phyloP scores from a whole-genome alignment of 2,113 vertebrate genomes.

The Mesocricetus auratus region DNA sequence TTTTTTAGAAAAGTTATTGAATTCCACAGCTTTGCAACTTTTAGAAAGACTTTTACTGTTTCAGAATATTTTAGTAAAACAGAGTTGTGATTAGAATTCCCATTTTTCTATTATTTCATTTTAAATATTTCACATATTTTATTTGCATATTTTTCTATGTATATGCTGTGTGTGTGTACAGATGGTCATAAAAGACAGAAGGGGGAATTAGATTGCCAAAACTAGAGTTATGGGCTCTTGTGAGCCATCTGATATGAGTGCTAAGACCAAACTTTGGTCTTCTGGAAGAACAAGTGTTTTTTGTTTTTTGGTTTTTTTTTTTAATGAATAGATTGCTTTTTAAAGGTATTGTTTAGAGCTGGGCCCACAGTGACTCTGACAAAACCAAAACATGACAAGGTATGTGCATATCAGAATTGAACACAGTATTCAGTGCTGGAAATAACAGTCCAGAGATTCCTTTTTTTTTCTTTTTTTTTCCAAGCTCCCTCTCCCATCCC shows the following conservation, averaged over 20 bases:
- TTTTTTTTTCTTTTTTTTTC: too few relatives aligned
- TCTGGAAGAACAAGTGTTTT: background rate
- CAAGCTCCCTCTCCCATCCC: too few relatives aligned
- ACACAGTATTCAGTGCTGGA: too few relatives aligned
- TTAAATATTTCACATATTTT: background rate
- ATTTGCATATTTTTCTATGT: background rate
- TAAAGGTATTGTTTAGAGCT: too few relatives aligned
- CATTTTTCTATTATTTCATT: background rate
- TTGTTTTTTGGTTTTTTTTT: too few relatives aligned
- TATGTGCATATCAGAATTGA: too few relatives aligned
- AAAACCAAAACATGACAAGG: too few relatives aligned
- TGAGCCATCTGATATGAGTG: background rate
- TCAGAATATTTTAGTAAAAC: background rate
- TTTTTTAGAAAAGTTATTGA: background rate
- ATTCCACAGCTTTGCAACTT: background rate
- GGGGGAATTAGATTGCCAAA: background rate
- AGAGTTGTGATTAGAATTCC: background rate
- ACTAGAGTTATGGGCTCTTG: background rate
- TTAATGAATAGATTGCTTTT: too few relatives aligned
- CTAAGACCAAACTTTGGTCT: too few relatives aligned
- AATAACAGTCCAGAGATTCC: too few relatives aligned
- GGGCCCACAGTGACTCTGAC: too few relatives aligned
- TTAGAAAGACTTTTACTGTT: background rate
- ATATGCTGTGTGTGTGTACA: background rate
- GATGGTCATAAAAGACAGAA: background rate